Conservation (phyloP, 2,888 invertebrate genomes). For the Nyleta sp. region DNA sequence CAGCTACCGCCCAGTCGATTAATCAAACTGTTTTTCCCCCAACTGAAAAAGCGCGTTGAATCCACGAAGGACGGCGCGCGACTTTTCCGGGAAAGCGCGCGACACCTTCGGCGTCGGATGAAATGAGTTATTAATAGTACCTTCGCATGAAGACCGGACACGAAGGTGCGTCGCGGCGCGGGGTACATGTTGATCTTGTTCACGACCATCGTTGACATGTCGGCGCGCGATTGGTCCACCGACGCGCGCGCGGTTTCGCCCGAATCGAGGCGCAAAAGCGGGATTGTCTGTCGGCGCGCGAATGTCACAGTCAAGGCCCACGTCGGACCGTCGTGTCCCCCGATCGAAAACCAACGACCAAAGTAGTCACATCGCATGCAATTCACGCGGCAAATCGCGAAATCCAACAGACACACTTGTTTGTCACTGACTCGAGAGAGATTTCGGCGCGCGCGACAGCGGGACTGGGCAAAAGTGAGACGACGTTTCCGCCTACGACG, state of each 20-base stretch:
- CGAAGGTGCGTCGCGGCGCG: conserved; percentile 77
- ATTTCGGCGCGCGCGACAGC: conserved; percentile 5
- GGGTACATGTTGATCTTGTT: conserved; percentile 81
- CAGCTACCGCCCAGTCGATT: too few species aligned
- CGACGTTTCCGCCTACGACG: conserved; percentile 66
- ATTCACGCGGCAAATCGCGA: too few species aligned
- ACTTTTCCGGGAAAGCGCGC: too few species aligned
- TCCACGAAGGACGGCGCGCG: too few species aligned
- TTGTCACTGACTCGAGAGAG: conserved; percentile 19
- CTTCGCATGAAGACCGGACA: conserved; percentile 77
- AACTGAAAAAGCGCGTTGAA: too few species aligned
- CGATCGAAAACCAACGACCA: too few species aligned
- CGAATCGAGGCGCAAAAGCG: conserved; percentile 20
- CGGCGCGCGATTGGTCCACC: conserved; percentile 63
- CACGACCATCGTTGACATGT: conserved; percentile 78
- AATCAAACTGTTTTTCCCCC: too few species aligned
- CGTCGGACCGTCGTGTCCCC: too few species aligned
- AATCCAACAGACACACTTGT: conserved; percentile 1
- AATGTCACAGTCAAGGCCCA: too few species aligned
- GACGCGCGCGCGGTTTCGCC: conserved; percentile 24
- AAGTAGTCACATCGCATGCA: too few species aligned
- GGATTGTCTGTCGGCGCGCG: too few species aligned
- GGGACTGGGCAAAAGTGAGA: background rate
- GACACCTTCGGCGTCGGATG: conserved; percentile 26
- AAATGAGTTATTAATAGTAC: conserved; percentile 67